Evolutionary conservation across 2,888 invertebrate species (phyloP), one percentile per base, ranked within the genome.

Genomic region (Nomada fabriciana): DNA sequence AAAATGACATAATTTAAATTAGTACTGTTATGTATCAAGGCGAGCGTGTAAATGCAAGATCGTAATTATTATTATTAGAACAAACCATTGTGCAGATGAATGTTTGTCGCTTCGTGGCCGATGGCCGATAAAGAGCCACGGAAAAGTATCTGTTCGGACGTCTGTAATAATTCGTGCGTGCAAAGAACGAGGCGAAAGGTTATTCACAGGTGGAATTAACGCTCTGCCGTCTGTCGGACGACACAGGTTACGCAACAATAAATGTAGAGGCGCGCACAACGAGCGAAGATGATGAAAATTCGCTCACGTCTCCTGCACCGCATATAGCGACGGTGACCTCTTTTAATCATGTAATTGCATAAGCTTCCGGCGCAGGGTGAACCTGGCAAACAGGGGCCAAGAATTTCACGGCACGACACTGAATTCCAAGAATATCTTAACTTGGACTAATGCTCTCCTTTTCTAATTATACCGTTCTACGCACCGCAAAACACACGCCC

Each of bases 351-450:
- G 75, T 57, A 61, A 67, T 82, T 81, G 70, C 81, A 67, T 75
- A 84, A 83, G 71, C 64, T 67, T 84, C 72, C 80, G 63, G 60
- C 65, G 13, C 71, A 76, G 67, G 75, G 69, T 74, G 76, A 83
- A 83, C 72, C 68, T 82, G 73, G 65, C 73, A 69, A 64, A 82
- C 75, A 64, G 76, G 84, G 78, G 76, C 72, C 82, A 76, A 82
- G 73, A 80, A 84, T 82, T 86, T 86, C 72, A 77, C 76, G 78
- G 67, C 80, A 83, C 86, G 86, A 80, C 73, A 86, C 85, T 78
- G 85, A 78, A 85, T 86, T 86, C 86, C 79, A 74, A 81, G 86
- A 85, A 86, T 86, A 86, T 85, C 86, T 83, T 80, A 85, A 85
- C 86, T 86, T 86, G 85, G 86, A 78, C 85, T 85, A 86, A 85